A percentile compares a stretch with the other conserved stretches of the same genome.
phyloP scores from a whole-genome alignment of 2,113 vertebrate species.

The Panthera uncia region DNA sequence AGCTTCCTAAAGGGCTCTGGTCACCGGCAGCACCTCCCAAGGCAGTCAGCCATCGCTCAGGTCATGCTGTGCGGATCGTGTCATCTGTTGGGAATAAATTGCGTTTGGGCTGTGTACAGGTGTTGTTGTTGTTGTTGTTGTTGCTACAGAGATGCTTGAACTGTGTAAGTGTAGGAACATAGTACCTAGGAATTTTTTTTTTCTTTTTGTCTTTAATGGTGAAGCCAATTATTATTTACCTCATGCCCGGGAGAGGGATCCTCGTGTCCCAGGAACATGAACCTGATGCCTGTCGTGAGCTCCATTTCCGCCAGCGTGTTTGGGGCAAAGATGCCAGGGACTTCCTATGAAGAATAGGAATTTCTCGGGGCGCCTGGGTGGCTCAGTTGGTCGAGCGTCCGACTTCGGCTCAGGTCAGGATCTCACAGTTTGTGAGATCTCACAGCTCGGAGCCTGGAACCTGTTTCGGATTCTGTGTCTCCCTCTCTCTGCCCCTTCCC shows the following conservation, averaged over 20 bases:
- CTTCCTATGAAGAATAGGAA: background rate
- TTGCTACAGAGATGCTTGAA: background rate
- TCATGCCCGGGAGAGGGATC: background rate
- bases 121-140: background rate
- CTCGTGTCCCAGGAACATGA: rapidly evolving
- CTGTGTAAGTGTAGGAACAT: background rate
- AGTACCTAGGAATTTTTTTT: background rate
- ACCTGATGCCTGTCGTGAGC: too few relatives aligned
- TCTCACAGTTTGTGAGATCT: too few relatives aligned
- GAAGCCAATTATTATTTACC: background rate
- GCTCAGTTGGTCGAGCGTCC: too few relatives aligned
- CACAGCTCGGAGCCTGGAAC: too few relatives aligned
- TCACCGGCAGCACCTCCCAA: too few relatives aligned
- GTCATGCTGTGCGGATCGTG: background rate
- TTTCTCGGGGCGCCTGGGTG: background rate
- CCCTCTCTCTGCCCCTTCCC: too few relatives aligned
- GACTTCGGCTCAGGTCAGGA: too few relatives aligned
- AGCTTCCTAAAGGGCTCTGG: background rate
- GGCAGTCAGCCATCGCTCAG: rapidly evolving
- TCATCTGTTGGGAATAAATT: background rate
- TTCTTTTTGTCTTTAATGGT: background rate
- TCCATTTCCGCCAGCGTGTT: background rate
- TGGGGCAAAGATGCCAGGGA: background rate
- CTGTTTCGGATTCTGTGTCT: too few relatives aligned
- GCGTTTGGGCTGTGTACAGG: too few relatives aligned